Evolutionary conservation across 1,140 invertebrate species (phyloP), one percentile per base, ranked within the genome.

Genomic region (Ceratosolen fusciceps): DNA sequence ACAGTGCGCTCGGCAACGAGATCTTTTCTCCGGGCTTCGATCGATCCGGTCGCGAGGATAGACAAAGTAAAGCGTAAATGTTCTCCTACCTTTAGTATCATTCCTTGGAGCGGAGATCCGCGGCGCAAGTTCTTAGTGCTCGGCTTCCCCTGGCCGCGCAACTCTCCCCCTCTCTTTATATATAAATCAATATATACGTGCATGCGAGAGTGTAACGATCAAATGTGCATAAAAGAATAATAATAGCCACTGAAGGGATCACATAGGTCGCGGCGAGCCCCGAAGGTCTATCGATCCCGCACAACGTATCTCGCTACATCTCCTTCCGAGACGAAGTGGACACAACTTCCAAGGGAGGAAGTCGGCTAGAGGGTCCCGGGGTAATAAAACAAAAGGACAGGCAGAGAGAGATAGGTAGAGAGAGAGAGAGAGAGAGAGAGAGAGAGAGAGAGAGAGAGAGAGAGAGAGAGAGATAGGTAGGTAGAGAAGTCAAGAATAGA

Each of bases 41-140:
- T 16, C 10, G 9, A 52, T 52, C 49, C 14, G 4, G 3, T 19
- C 19, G 10, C 14, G 2, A 21, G 49, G 49, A 9, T 2, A 52
- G 49, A 16, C 39, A 5, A 19, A 52, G 2, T 52, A 52, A 52
- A 52, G 21, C 10, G 49, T 14, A 65, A 75, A 29, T 39, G 52
- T 7, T 12, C 21, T 77, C 65, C 75, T 77, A 77, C 75, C 75
- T 77, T 77, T 49, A 56, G 65, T 70, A 62, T 58, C 75, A 77
- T 77, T 68, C 75, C 65, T 58, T 70, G 29, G 9, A 39, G 49
- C 43, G 74, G 26, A 49, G 74, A 76, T 12, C 39, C 47, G 39
- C 58, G 19, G 26, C 71, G 26, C 14, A 58, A 37, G 7, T 26
- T 60, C 39, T 2, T 47, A 47, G 26, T 43, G 21, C 9, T 43